A percentile compares a stretch with the other conserved stretches of the same genome.
These are phyloP conservation scores for Montipora capitata DNA, from an alignment of 92 coral and sea anemone species.

Conservation along the genomic window DNA sequence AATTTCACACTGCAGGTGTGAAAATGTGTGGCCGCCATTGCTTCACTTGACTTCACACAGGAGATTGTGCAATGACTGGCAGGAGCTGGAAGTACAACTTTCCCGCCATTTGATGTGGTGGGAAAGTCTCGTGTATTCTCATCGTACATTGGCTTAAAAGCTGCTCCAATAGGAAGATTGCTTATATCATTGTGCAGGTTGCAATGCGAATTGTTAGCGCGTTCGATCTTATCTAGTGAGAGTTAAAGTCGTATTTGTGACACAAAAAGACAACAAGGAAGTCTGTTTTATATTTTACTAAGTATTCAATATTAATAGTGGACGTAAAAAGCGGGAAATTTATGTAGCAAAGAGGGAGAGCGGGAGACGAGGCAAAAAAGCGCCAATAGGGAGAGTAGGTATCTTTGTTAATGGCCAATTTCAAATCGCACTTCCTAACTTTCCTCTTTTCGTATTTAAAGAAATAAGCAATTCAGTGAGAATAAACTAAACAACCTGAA, in stretches of 20 bases:
- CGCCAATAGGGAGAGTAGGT: too few species aligned
- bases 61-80: constrained; percentile 33
- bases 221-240: constrained; percentile 19
- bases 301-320: constrained; percentile 5
- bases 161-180: constrained; percentile 28
- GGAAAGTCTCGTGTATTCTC: constrained; percentile 37
- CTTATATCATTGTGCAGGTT: not conserved
- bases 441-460: too few species aligned
- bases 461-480: too few species aligned
- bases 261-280: constrained; percentile 15
- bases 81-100: constrained; percentile 23
- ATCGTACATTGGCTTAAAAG: constrained; percentile 28
- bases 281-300: constrained; percentile 12
- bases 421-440: too few species aligned
- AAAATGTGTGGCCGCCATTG: constrained; percentile 31
- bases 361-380: not conserved
- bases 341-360: constrained; percentile 8
- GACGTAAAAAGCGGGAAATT: not conserved
- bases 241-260: not conserved
- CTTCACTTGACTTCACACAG: constrained; percentile 36
- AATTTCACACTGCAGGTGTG: constrained; percentile 8
- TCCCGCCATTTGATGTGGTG: constrained; percentile 38
- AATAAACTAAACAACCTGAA: too few species aligned
- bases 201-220: constrained; percentile 1
- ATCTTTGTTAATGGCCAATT: too few species aligned